These are phyloP conservation scores for Corynorhinus townsendii DNA, from an alignment of 2,113 vertebrate species.

Conservation along the genomic window DNA sequence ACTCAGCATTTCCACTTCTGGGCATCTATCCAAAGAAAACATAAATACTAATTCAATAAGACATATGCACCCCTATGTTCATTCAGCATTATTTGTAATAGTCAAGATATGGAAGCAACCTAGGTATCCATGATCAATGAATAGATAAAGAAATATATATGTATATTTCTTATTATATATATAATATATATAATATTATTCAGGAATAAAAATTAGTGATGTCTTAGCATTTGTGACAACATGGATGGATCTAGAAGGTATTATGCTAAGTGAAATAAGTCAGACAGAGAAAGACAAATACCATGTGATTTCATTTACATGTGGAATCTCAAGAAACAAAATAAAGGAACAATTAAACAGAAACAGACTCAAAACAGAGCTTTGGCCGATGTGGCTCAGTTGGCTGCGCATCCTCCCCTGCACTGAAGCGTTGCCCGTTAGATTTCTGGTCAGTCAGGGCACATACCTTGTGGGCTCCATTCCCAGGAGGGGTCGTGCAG, in stretches of 20 bases:
- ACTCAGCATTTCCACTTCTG: background rate
- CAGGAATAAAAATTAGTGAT: background rate
- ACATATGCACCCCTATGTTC: too few relatives aligned
- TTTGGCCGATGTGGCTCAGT: too few relatives aligned
- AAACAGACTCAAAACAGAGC: background rate
- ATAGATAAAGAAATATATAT: background rate
- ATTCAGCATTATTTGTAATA: background rate
- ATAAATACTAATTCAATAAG: background rate
- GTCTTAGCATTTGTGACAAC: background rate
- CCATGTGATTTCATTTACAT: background rate
- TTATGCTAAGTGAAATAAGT: background rate
- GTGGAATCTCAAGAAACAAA: background rate
- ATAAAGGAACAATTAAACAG: background rate
- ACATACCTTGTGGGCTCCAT: too few relatives aligned
- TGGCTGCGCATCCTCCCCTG: too few relatives aligned
- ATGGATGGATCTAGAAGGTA: background rate
- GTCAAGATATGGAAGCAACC: background rate
- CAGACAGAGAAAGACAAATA: background rate
- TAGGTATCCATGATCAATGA: background rate
- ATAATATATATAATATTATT: background rate
- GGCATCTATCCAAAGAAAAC: background rate
- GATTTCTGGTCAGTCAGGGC: too few relatives aligned
- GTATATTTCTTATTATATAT: too few relatives aligned
- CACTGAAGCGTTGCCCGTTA: too few relatives aligned
- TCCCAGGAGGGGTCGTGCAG: too few relatives aligned